Percentiles rank a stretch among this genome's conserved stretches.
Evolutionary conservation across 2,797 vertebrate genomes (phyloP).

Genomic region (Alcedo atthis): DNA sequence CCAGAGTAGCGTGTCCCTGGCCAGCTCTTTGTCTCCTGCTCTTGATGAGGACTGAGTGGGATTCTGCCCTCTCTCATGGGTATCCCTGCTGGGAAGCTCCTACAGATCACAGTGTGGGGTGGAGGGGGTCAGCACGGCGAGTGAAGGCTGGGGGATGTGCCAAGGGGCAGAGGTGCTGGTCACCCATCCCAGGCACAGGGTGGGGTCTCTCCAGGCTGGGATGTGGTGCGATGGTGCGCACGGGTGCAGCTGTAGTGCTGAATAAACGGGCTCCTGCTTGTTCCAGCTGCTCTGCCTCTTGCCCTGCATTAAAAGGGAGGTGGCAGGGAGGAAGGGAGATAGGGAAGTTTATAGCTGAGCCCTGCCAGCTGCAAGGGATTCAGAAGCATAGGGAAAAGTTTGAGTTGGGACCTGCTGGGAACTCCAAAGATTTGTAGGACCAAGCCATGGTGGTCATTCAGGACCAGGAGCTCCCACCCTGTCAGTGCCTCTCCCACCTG

Average conservation of each 20-base stretch:
- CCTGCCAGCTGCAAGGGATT: not conserved
- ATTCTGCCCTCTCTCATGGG: not conserved
- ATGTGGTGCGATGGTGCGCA: fast-evolving
- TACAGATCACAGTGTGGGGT: not conserved
- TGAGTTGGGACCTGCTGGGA: not conserved
- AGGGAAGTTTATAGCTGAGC: not conserved
- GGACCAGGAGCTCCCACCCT: not conserved
- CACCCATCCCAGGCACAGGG: fast-evolving
- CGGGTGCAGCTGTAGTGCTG: fast-evolving
- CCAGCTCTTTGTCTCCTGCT: not conserved
- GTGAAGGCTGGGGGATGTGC: not conserved
- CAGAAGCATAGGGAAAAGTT: fast-evolving
- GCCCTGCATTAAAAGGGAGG: not conserved
- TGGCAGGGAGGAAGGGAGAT: not conserved
- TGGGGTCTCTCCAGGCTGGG: not conserved
- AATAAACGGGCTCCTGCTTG: not conserved
- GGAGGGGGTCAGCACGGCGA: not conserved
- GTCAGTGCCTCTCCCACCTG: not conserved
- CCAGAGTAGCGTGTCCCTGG: fast-evolving
- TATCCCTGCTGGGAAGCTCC: not conserved
- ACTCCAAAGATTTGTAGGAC: not conserved
- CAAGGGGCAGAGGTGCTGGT: not conserved
- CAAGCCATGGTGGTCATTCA: fast-evolving
- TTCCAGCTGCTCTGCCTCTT: not conserved
- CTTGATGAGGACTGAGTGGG: not conserved